Conservation (phyloP, 37 sponge, comb jelly and placozoan species). For the Tethya wilhelma region DNA sequence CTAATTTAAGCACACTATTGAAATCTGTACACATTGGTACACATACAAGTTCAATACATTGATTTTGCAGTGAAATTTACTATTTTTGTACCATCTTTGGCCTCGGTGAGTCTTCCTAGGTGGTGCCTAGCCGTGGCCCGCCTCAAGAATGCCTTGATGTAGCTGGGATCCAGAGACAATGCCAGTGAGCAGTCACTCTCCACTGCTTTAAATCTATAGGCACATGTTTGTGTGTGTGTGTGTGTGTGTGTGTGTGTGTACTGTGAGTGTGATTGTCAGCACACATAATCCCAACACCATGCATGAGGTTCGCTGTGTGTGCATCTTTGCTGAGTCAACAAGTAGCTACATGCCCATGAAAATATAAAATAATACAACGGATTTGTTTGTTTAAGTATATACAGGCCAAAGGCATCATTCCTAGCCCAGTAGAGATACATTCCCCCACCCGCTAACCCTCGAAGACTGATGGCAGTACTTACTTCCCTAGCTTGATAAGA, state of each 20-base stretch:
- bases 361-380: no score
- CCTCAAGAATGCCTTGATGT: slow-evolving; percentile 79
- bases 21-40: slow-evolving; percentile 50
- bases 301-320: no score
- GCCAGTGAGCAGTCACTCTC: slow-evolving; percentile 75
- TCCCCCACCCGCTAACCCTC: no score
- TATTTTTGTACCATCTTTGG: slow-evolving; percentile 63
- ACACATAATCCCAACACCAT: no score
- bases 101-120: slow-evolving; percentile 43
- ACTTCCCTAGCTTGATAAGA: slow-evolving; percentile 86
- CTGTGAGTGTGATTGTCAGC: not conserved
- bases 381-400: no score
- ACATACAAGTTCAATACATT: not conserved
- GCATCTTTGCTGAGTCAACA: no score
- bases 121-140: slow-evolving; percentile 58
- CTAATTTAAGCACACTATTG: slow-evolving; percentile 57
- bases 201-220: slow-evolving; percentile 70
- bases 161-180: slow-evolving; percentile 63
- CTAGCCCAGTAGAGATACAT: no score
- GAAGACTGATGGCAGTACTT: no score
- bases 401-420: no score
- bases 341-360: no score
- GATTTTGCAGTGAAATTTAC: no score
- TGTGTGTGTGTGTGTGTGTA: no score
- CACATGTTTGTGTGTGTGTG: not conserved